These are phyloP conservation scores for Kryptopterus vitreolus DNA, from an alignment of 2,797 vertebrate species.

Conservation along the genomic window DNA sequence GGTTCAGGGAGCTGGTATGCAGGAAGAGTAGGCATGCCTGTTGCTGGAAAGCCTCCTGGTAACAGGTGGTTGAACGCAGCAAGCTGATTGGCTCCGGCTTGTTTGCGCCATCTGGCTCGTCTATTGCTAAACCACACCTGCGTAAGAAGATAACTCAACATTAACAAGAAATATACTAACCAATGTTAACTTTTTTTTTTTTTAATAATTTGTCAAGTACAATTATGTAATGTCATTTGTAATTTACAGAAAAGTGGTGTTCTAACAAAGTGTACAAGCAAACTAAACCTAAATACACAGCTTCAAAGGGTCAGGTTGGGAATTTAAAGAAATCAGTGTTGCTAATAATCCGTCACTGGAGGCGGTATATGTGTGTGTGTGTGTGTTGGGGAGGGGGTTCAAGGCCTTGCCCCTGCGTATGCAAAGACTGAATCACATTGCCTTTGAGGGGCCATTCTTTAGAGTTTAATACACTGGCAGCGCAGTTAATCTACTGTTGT, in stretches of 20 bases:
- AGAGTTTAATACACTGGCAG: conserved; percentile 66
- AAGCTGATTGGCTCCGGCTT: conserved; percentile 93
- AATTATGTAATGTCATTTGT: neutral
- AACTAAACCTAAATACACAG: neutral
- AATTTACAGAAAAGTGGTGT: neutral
- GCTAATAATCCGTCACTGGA: conserved; percentile 58
- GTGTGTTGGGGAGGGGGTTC: conserved; percentile 55
- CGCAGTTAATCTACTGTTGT: conserved; percentile 69
- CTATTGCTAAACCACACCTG: conserved; percentile 99
- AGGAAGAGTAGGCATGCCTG: conserved; percentile 89
- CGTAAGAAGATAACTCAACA: neutral
- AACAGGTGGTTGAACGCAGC: conserved; percentile 94
- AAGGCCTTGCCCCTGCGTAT: conserved; percentile 53
- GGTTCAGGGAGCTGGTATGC: conserved; percentile 92
- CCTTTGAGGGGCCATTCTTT: conserved; percentile 61
- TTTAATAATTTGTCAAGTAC: neutral
- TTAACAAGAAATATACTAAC: neutral
- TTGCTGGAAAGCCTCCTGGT: conserved; percentile 89
- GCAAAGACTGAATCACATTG: conserved; percentile 62
- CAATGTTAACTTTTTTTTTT: neutral
- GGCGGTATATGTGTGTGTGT: no score
- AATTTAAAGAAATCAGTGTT: conserved; percentile 28
- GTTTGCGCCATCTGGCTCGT: conserved; percentile 93
- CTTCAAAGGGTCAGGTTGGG: conserved; percentile 41
- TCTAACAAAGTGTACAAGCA: neutral